Conservation (phyloP, 2,113 vertebrate species). For the Zosterops pallidus region DNA sequence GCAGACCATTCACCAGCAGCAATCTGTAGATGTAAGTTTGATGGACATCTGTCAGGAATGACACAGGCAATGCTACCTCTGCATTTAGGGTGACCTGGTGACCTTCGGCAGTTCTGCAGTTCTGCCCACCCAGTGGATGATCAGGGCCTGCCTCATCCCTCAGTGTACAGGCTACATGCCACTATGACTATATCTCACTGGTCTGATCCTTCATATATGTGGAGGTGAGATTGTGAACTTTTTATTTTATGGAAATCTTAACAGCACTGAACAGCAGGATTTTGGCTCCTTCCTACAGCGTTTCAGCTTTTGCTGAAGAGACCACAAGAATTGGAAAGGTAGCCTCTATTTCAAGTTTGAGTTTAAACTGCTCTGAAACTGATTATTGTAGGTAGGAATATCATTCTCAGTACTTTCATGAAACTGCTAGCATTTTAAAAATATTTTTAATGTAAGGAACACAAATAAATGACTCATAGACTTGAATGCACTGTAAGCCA, state of each 20-base stretch:
- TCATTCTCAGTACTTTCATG: neutral
- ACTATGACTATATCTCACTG: neutral
- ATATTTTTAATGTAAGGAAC: neutral
- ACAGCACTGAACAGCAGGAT: neutral
- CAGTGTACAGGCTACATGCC: neutral
- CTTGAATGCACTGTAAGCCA: neutral
- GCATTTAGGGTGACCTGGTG: neutral
- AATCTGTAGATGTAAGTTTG: neutral
- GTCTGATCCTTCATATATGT: neutral
- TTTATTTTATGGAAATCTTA: neutral
- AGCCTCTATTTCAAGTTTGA: neutral
- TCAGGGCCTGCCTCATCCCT: neutral
- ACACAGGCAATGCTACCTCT: neutral
- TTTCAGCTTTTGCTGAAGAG: neutral
- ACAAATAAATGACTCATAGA: neutral
- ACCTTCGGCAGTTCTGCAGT: neutral
- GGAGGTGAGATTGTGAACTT: neutral
- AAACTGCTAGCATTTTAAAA: neutral
- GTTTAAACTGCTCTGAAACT: neutral
- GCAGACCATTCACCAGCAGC: neutral
- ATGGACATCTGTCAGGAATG: neutral
- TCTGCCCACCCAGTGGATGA: neutral
- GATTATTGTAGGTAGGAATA: conserved; percentile 2
- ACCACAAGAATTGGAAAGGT: neutral
- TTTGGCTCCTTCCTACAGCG: neutral